These are phyloP conservation scores for Cyprinodon brontotheroides DNA, from an alignment of 2,113 vertebrate species.

Conservation along the genomic window DNA sequence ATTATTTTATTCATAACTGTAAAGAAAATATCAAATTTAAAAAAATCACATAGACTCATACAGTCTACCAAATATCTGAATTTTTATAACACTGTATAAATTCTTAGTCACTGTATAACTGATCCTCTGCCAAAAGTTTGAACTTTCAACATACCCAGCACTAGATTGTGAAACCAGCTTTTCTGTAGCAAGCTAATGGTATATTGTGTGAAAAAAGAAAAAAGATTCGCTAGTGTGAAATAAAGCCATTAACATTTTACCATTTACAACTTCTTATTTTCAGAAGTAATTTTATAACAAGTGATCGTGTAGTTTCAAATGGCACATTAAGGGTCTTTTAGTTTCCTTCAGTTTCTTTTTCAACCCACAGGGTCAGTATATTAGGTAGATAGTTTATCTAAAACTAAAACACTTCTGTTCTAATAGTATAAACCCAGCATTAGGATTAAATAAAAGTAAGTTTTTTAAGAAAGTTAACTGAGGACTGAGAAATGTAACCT, in stretches of 20 bases:
- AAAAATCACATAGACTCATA: too few species aligned
- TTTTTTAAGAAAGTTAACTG: background rate
- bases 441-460: background rate
- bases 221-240: too few species aligned
- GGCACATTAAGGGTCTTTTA: background rate
- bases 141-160: background rate
- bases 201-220: background rate
- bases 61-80: background rate
- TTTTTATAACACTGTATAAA: background rate
- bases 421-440: background rate
- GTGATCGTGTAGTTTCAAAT: background rate
- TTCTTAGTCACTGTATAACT: background rate
- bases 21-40: too few species aligned
- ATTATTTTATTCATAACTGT: too few species aligned
- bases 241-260: background rate
- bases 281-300: background rate
- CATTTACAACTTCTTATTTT: background rate
- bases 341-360: background rate
- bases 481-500: background rate
- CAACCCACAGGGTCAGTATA: background rate
- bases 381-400: background rate
- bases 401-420: background rate
- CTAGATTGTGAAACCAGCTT: background rate
- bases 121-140: background rate
- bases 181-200: background rate